Conservation (phyloP, 2,888 invertebrate genomes). For the Pseudoips prasinana region DNA sequence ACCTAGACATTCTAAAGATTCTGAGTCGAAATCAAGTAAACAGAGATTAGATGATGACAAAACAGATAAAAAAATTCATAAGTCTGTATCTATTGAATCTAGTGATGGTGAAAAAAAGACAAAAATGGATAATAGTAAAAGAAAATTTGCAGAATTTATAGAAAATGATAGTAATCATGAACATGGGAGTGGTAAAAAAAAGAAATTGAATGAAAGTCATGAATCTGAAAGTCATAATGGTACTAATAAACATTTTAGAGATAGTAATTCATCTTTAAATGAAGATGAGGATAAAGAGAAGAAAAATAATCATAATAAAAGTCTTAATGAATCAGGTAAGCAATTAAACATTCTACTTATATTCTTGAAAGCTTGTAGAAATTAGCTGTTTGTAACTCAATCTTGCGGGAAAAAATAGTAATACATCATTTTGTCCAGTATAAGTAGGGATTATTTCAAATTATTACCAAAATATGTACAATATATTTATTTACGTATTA, state of each 20-base stretch:
- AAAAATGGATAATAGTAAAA: conserved; percentile 41
- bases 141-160: conserved; percentile 56
- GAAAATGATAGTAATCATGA: conserved; percentile 27
- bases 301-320: conserved; percentile 48
- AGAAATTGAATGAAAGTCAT: conserved; percentile 16
- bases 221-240: conserved; percentile 3
- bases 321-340: conserved; percentile 68
- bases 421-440: no score
- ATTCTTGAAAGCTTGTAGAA: no score
- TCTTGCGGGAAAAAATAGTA: no score
- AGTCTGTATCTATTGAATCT: conserved; percentile 18
- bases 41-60: conserved; percentile 1
- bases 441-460: no score
- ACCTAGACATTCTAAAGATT: conserved; percentile 7
- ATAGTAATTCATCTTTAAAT: conserved; percentile 22
- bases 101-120: conserved; percentile 33
- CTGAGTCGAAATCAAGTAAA: conserved; percentile 11
- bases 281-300: conserved; percentile 25
- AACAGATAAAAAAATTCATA: conserved; percentile 14
- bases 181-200: conserved; percentile 27
- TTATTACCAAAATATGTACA: no score
- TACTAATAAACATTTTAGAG: conserved; percentile 12
- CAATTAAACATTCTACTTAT: neutral
- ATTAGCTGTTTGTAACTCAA: no score
- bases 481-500: no score